These are phyloP conservation scores for Notiomystis cincta DNA, from an alignment of 2,113 vertebrate genomes.

Conservation along the genomic window DNA sequence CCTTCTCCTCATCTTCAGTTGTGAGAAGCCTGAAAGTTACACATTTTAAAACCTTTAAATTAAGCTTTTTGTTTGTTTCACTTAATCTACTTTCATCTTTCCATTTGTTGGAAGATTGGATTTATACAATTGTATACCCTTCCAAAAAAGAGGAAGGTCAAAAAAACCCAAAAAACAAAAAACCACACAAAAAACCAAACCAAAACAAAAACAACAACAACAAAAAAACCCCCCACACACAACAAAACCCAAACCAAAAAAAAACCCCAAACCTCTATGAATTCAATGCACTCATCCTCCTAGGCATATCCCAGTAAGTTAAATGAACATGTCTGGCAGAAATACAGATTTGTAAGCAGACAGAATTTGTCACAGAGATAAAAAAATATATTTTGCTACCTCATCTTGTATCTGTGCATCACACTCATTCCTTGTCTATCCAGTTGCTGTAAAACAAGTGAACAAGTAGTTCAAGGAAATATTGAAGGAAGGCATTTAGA, in stretches of 20 bases:
- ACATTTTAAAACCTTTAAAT: not conserved
- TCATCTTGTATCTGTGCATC: not conserved
- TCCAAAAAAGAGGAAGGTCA: not conserved
- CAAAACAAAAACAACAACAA: too few relatives aligned
- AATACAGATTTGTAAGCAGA: not conserved
- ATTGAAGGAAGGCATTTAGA: not conserved
- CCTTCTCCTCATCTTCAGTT: not conserved
- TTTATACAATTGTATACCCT: not conserved
- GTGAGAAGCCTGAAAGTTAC: not conserved
- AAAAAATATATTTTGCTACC: not conserved
- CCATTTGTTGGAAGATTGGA: not conserved
- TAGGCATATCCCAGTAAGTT: not conserved
- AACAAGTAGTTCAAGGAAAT: not conserved
- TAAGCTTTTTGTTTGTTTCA: not conserved
- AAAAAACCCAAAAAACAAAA: too few relatives aligned
- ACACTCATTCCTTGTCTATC: not conserved
- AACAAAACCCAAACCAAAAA: too few relatives aligned
- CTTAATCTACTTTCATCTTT: not conserved
- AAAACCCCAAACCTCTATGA: not conserved
- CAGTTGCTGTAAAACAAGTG: not conserved
- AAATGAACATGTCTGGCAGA: not conserved
- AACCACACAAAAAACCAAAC: too few relatives aligned
- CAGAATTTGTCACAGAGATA: not conserved
- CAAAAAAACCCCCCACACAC: not conserved
- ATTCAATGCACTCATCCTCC: not conserved